Conservation (phyloP, 1,140 invertebrate genomes). For the Mizuhopecten yessoensis region DNA sequence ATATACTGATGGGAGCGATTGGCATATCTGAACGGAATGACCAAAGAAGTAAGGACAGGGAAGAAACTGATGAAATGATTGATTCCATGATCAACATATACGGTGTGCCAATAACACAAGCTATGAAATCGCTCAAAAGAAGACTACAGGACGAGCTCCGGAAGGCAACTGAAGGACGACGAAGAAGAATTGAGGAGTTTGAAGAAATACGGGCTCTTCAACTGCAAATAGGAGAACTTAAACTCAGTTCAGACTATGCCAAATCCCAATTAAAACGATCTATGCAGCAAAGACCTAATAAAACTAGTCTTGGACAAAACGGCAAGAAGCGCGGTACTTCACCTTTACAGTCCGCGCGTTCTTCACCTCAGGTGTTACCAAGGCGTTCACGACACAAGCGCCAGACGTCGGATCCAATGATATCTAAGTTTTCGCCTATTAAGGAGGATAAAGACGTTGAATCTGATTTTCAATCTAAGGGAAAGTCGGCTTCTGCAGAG, state of each 20-base stretch:
- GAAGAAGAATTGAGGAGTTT: slow-evolving; percentile 83
- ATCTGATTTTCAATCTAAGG: slow-evolving; percentile 71
- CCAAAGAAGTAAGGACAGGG: slow-evolving; percentile 66
- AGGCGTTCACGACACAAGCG: slow-evolving; percentile 80
- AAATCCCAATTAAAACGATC: slow-evolving; percentile 66
- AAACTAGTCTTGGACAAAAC: slow-evolving; percentile 52
- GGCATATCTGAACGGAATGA: slow-evolving; percentile 50
- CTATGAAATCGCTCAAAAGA: slow-evolving; percentile 85
- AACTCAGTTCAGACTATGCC: slow-evolving; percentile 76
- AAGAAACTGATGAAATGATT: slow-evolving; percentile 80
- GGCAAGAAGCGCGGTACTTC: slow-evolving; percentile 69
- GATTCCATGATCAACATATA: slow-evolving; percentile 80
- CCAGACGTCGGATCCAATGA: slow-evolving; percentile 82
- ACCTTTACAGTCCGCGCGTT: slow-evolving; percentile 68
- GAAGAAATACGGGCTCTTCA: slow-evolving; percentile 82
- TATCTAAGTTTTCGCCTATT: slow-evolving; percentile 85
- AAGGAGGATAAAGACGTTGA: slow-evolving; percentile 85
- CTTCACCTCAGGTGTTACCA: slow-evolving; percentile 81
- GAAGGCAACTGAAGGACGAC: slow-evolving; percentile 83
- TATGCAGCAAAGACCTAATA: slow-evolving; percentile 44
- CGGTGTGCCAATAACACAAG: slow-evolving; percentile 83
- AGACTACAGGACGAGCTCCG: slow-evolving; percentile 86
- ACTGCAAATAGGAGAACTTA: slow-evolving; percentile 78
- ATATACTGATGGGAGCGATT: slow-evolving; percentile 45
- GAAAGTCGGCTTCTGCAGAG: slow-evolving; percentile 48